A percentile compares a stretch with the other conserved stretches of the same genome.
Evolutionary conservation across 2,888 invertebrate species (phyloP).

Genomic region (Dinocampus coccinellae): DNA sequence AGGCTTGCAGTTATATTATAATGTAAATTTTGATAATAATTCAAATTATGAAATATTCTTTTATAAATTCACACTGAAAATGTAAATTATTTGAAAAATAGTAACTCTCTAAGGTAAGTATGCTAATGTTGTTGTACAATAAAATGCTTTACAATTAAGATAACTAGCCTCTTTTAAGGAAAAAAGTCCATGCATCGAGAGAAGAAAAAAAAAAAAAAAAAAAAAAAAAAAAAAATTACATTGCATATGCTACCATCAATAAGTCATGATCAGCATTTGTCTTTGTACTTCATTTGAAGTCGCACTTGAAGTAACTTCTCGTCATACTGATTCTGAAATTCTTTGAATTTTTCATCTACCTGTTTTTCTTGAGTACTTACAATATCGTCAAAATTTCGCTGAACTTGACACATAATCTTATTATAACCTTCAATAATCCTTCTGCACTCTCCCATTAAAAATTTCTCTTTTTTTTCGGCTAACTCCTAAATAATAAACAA

Average conservation of each 20-base stretch:
- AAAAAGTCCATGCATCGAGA: too few relatives aligned
- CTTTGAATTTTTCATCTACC: conserved; percentile 57
- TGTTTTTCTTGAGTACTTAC: conserved; percentile 71
- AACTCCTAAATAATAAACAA: conserved; percentile 71
- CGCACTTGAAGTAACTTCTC: conserved; percentile 61
- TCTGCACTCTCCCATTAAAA: conserved; percentile 75
- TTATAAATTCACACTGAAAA: neutral
- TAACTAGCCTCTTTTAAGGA: conserved; percentile 68
- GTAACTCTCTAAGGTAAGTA: neutral
- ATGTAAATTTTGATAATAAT: conserved; percentile 7
- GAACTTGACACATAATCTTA: conserved; percentile 72
- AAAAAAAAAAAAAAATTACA: conserved; percentile 61
- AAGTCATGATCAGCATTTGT: conserved; percentile 63
- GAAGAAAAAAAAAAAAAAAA: conserved; percentile 58
- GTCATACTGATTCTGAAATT: conserved; percentile 56
- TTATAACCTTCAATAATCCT: conserved; percentile 76
- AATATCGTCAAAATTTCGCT: conserved; percentile 71
- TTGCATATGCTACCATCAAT: conserved; percentile 59
- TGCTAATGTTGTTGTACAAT: conserved; percentile 58
- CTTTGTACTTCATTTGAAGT: conserved; percentile 66
- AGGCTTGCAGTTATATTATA: conserved; percentile 14
- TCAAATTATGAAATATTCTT: neutral
- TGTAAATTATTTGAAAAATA: neutral
- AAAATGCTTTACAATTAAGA: conserved; percentile 64
- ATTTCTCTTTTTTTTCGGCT: conserved; percentile 76